Base-by-base conservation (phyloP, 2,797 vertebrate species). In the Dendrocincla tyrannina region DNA sequence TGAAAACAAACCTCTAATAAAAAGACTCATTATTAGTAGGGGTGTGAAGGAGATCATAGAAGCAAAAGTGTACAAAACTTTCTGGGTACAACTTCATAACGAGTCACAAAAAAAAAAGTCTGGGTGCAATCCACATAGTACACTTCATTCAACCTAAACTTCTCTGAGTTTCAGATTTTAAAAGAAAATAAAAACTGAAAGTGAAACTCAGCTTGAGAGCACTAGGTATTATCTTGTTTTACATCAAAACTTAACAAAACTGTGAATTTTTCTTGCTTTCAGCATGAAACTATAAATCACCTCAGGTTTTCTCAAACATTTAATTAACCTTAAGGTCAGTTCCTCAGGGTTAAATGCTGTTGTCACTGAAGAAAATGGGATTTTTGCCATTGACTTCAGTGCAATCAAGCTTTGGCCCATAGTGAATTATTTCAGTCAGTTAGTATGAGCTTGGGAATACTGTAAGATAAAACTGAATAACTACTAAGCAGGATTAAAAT, bases 241-340 rank as follows among this genome's bases (percentile, higher is more conserved):
- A 96, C 83, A 96, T 95, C 92, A 92, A 92, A 96, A 91, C 92
- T 88, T 92, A 94, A 94, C 33, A 94, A 93, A 96, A 90, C 94
- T 95, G 85, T 91, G 89, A 93, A 83, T 92, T 95, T 96, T 95
- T 91, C 91, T 88, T 92, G 62, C 87, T 94, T 96, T 91, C 95
- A 94, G 91, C 87, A 76, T 91, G 95, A 93, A 96, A 97, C 95
- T 95, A 92, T 97, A 96, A 94, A 97, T 96, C 87, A 97, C 82
- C 66, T 91, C 76, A 88, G 93, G 93, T 93, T 96, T 96, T 89
- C 89, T 93, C 87, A 97, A 96, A 97, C 95, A 96, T 97, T 97
- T 97, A 95, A 97, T 96, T 96, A 96, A 96, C 95, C 92, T 94
- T 89, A 84, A 94, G 95, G 95, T 96, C 95, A 94, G 50, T 92